Percentiles rank a stretch among this genome's conserved stretches.
phyloP scores from a whole-genome alignment of 2,797 vertebrate genomes.

The Heteromormyrus szaboi region DNA sequence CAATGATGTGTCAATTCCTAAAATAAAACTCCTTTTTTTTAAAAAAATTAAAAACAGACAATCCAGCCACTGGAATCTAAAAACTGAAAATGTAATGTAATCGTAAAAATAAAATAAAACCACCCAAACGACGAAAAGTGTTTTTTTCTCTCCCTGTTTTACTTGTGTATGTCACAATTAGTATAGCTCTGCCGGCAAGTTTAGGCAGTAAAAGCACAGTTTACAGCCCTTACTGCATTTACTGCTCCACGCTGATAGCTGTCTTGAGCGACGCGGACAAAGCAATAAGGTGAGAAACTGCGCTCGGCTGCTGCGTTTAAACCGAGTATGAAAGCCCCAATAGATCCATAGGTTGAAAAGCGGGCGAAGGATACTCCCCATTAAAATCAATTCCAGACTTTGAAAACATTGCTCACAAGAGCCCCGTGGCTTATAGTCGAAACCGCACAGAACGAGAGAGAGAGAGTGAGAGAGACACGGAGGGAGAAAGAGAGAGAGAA shows the following conservation, averaged over 20 bases:
- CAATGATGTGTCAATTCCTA: constrained; percentile 31
- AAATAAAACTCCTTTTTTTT: constrained; percentile 14
- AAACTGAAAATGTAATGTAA: constrained; percentile 19
- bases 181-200: constrained; percentile 11
- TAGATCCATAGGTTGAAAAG: constrained; percentile 59
- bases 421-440: constrained; percentile 24
- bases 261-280: constrained; percentile 22
- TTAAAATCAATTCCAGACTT: constrained; percentile 66
- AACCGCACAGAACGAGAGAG: constrained; percentile 19
- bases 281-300: constrained; percentile 33
- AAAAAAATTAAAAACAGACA: constrained; percentile 11
- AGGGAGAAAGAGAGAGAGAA: constrained; percentile 7
- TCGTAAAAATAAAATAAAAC: not conserved
- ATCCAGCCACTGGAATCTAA: constrained; percentile 40
- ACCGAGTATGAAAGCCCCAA: constrained; percentile 49
- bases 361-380: constrained; percentile 56
- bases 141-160: not conserved
- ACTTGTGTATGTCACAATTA: constrained; percentile 5
- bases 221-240: not conserved
- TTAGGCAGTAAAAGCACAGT: constrained; percentile 7
- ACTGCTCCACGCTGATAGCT: constrained; percentile 18
- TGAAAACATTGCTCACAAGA: constrained; percentile 33
- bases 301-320: constrained; percentile 41
- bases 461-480: not conserved
- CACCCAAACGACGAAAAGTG: not conserved